These are phyloP conservation scores for Alcedo quadribrachys DNA, from an alignment of 2,797 vertebrate species.

Conservation along the genomic window DNA sequence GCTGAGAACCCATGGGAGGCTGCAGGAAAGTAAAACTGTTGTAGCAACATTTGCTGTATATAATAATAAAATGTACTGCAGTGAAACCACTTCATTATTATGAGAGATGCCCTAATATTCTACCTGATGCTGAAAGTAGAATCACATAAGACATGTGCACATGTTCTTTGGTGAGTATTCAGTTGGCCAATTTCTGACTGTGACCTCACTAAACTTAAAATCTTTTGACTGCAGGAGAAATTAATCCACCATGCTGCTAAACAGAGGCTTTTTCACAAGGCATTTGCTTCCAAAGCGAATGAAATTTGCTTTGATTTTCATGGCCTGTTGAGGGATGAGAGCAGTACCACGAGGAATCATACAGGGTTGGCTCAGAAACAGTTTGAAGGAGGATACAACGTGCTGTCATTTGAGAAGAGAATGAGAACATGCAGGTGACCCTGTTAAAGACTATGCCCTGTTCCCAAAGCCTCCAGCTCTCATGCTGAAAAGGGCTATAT, in stretches of 20 bases:
- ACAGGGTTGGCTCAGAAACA: background rate
- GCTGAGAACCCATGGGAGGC: background rate
- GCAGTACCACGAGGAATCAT: background rate
- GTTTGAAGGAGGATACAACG: background rate
- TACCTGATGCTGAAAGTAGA: background rate
- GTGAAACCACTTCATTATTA: background rate
- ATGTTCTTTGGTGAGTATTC: background rate
- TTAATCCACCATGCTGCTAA: slow-evolving; percentile 11
- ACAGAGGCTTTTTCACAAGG: slow-evolving; percentile 11
- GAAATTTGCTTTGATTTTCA: slow-evolving; percentile 41
- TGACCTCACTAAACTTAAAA: slow-evolving; percentile 16
- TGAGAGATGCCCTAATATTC: background rate
- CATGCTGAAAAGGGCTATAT: background rate
- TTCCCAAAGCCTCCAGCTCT: background rate
- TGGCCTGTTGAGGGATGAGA: background rate
- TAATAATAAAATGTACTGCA: background rate
- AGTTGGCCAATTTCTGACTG: background rate
- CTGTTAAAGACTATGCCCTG: background rate
- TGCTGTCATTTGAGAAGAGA: background rate
- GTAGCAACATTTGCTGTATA: background rate
- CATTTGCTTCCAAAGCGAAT: slow-evolving; percentile 29
- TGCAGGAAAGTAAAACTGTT: background rate
- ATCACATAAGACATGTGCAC: background rate
- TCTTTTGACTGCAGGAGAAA: slow-evolving; percentile 5
- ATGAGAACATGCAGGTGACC: background rate